These are phyloP conservation scores for Lottia gigantea DNA, from an alignment of 2,888 invertebrate species.

Conservation along the genomic window DNA sequence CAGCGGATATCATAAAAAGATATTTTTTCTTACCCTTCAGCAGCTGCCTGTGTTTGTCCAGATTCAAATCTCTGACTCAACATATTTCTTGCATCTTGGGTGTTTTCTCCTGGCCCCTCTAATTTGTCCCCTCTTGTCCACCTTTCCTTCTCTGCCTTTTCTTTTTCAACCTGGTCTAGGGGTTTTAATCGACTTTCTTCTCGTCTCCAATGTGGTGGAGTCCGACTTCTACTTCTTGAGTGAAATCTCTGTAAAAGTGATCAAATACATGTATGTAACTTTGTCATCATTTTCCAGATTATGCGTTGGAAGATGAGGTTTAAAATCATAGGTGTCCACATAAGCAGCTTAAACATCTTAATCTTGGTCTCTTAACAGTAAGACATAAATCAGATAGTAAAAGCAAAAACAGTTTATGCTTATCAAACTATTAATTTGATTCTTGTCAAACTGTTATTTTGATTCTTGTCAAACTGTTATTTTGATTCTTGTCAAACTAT, in stretches of 20 bases:
- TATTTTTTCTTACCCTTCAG: slow-evolving; percentile 18
- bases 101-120: slow-evolving; percentile 14
- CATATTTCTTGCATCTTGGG: background rate
- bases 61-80: slow-evolving; percentile 16
- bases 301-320: no score
- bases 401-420: no score
- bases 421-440: no score
- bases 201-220: slow-evolving; percentile 91
- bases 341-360: no score
- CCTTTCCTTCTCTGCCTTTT: slow-evolving; percentile 26
- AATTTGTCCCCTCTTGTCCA: slow-evolving; percentile 38
- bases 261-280: background rate
- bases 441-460: no score
- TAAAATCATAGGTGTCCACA: no score
- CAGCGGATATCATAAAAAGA: no score
- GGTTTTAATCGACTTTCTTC: slow-evolving; percentile 35
- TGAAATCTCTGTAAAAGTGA: slow-evolving; percentile 31
- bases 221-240: slow-evolving; percentile 81
- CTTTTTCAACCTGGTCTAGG: slow-evolving; percentile 22
- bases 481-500: no score
- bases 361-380: no score
- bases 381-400: no score
- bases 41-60: slow-evolving; percentile 17
- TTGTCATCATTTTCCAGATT: background rate
- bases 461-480: no score